These are phyloP conservation scores for Maccullochella peelii DNA, from an alignment of 2,113 vertebrate genomes.

Conservation along the genomic window DNA sequence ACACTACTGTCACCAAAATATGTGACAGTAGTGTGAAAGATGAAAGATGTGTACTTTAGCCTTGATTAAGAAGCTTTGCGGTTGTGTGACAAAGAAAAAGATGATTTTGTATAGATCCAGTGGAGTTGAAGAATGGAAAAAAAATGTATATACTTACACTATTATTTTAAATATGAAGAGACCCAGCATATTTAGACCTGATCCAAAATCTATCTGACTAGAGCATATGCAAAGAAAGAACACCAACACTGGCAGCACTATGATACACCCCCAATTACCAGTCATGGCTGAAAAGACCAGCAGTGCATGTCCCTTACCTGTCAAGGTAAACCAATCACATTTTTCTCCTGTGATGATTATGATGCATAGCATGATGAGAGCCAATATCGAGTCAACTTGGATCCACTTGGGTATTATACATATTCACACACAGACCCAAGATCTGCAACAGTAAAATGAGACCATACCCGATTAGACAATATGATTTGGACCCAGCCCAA, in stretches of 20 bases:
- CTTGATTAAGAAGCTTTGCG: neutral
- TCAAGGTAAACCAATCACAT: neutral
- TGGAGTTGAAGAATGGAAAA: neutral
- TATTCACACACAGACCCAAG: neutral
- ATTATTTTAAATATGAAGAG: neutral
- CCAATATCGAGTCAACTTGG: neutral
- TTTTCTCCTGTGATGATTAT: neutral
- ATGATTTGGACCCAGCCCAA: neutral
- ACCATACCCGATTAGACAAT: neutral
- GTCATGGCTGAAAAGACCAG: neutral
- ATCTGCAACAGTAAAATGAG: neutral
- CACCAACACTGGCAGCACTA: too few species aligned
- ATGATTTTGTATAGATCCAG: neutral
- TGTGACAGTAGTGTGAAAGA: too few species aligned
- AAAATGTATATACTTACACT: neutral
- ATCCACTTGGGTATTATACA: neutral
- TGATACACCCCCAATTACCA: neutral
- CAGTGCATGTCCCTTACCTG: neutral
- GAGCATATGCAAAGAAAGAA: neutral
- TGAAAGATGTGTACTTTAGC: neutral
- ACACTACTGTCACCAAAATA: conserved; percentile 56
- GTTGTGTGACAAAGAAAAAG: neutral
- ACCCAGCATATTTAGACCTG: neutral
- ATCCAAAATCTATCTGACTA: neutral
- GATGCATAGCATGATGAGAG: neutral